These are phyloP conservation scores for Pherbina coryleti DNA, from an alignment of 2,888 invertebrate species.

Conservation along the genomic window DNA sequence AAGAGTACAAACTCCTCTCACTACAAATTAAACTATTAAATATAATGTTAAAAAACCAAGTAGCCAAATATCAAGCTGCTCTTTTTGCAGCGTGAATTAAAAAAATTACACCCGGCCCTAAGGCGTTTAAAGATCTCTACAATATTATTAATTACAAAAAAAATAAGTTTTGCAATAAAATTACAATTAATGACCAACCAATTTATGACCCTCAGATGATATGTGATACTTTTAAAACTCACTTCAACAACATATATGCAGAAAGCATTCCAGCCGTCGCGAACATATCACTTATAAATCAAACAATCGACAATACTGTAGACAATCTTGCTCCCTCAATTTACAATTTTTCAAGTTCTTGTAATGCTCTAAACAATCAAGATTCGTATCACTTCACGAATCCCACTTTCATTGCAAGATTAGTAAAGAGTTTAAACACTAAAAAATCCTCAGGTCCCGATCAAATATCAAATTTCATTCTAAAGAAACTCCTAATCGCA, in stretches of 20 bases:
- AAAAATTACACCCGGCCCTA: background rate
- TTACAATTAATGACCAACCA: background rate
- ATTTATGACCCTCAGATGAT: background rate
- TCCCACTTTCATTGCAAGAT: background rate
- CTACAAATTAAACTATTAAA: background rate
- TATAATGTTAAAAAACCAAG: background rate
- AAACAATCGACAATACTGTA: background rate
- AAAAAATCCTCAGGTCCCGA: conserved; percentile 27
- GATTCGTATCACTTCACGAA: background rate
- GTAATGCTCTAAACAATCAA: background rate
- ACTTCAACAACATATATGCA: background rate
- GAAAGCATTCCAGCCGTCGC: background rate
- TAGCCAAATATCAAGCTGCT: background rate
- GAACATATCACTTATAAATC: background rate
- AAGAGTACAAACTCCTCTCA: background rate
- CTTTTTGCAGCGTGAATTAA: background rate
- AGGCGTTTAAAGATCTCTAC: background rate
- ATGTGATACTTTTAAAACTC: background rate
- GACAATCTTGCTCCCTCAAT: background rate
- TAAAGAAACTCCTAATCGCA: conserved; percentile 23
- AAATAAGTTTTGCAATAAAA: background rate
- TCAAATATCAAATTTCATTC: conserved; percentile 29
- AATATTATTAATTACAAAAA: background rate
- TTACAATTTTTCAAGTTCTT: background rate
- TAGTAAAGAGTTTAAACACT: background rate